Percentiles rank a stretch among this genome's conserved stretches.
phyloP scores from a whole-genome alignment of 2,113 vertebrate species.

The Oreochromis tanganicae region DNA sequence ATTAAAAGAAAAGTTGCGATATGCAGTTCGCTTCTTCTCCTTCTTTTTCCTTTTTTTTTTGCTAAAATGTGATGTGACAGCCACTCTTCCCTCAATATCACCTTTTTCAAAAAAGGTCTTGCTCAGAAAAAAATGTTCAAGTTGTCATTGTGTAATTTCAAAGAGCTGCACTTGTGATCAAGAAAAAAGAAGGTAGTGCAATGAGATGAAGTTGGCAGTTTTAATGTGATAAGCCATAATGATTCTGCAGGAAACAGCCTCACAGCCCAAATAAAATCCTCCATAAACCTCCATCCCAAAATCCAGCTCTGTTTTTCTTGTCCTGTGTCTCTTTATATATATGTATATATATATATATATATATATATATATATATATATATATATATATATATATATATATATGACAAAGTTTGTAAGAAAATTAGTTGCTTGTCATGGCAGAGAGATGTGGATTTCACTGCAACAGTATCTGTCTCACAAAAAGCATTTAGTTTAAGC shows the following conservation, averaged over 20 bases:
- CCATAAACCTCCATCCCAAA: neutral
- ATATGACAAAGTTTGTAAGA: neutral
- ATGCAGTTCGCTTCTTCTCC: neutral
- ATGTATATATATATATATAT: fast-evolving
- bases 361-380: neutral
- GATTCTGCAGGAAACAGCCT: neutral
- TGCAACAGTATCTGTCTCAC: conserved; percentile 15
- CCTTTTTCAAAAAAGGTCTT: neutral
- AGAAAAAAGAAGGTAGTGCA: neutral
- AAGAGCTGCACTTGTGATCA: neutral
- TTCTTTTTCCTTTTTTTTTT: fast-evolving
- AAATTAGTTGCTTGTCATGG: neutral
- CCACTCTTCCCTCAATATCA: neutral
- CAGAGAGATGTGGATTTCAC: conserved; percentile 13
- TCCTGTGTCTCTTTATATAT: neutral
- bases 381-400: fast-evolving
- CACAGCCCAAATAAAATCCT: neutral
- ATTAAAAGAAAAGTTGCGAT: conserved; percentile 12
- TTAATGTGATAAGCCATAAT: neutral
- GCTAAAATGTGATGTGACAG: neutral
- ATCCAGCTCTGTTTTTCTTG: neutral
- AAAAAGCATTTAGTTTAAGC: conserved; percentile 21
- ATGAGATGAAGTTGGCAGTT: neutral
- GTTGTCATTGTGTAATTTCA: neutral
- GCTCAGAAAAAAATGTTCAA: neutral